These are phyloP conservation scores for Acronicta leporina DNA, from an alignment of 2,888 invertebrate genomes.

Conservation along the genomic window DNA sequence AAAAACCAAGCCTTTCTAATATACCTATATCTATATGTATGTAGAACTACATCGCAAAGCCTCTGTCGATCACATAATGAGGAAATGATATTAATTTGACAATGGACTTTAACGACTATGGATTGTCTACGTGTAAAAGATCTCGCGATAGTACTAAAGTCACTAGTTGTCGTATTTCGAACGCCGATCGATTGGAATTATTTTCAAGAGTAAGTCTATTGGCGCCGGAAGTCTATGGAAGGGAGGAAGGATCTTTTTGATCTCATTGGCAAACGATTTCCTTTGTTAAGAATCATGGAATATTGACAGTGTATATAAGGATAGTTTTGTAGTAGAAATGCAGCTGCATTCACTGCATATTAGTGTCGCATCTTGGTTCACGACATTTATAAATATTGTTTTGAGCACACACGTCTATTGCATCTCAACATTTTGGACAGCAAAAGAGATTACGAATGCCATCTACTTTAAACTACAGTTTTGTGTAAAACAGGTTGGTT, in stretches of 20 bases:
- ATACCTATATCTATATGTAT: too few relatives aligned
- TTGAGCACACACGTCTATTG: slow-evolving; percentile 38
- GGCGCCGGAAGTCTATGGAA: slow-evolving; percentile 1
- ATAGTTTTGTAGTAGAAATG: not conserved
- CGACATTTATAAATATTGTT: slow-evolving; percentile 25
- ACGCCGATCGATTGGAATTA: slow-evolving; percentile 1
- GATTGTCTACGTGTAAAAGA: not conserved
- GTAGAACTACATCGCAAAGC: too few relatives aligned
- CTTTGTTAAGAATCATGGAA: slow-evolving; percentile 2
- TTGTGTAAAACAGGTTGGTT: too few relatives aligned
- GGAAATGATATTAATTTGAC: not conserved
- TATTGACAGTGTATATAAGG: not conserved
- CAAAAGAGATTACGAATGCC: not conserved
- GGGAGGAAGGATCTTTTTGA: not conserved
- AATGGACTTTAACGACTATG: not conserved
- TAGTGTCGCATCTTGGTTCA: slow-evolving; percentile 17
- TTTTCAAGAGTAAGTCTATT: not conserved
- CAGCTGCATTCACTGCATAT: not conserved
- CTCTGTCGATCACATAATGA: too few relatives aligned
- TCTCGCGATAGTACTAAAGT: not conserved
- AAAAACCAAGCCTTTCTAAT: too few relatives aligned
- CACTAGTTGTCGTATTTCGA: not conserved
- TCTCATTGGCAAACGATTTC: not conserved
- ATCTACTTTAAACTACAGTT: too few relatives aligned
- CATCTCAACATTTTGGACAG: slow-evolving; percentile 5